A percentile compares a stretch with the other conserved stretches of the same genome.
These are phyloP conservation scores for Rhincodon typus DNA, from an alignment of 2,797 vertebrate genomes.

Conservation along the genomic window DNA sequence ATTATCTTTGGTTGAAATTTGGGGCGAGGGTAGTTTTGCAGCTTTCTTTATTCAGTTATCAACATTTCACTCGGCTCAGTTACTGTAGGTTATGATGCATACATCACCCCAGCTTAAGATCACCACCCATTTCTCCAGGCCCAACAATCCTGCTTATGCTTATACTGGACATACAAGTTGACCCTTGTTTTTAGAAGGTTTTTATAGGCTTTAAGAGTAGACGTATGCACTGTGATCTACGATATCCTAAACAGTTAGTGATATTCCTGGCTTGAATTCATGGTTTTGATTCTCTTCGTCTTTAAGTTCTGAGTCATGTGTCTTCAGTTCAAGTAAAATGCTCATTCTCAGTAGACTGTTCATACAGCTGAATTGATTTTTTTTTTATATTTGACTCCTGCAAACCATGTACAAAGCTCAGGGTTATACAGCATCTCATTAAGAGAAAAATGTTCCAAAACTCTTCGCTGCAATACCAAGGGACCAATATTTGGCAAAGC, in stretches of 20 bases:
- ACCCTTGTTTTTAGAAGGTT: no score
- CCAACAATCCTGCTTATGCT: neutral
- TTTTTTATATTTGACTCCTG: neutral
- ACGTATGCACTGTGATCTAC: no score
- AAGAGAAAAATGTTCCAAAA: neutral
- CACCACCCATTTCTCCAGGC: neutral
- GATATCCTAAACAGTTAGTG: neutral
- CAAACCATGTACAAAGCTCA: no score
- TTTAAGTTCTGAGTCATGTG: neutral
- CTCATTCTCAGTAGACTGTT: neutral
- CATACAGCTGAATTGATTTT: neutral
- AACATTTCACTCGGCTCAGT: neutral
- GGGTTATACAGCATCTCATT: neutral
- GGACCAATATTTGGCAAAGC: neutral
- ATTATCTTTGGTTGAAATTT: neutral
- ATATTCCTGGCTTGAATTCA: neutral
- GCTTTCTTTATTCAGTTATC: neutral
- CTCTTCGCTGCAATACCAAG: neutral
- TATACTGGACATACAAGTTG: no score
- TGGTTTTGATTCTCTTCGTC: neutral
- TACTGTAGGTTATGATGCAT: neutral
- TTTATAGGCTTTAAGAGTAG: no score
- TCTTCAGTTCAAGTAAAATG: neutral
- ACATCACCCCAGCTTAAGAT: neutral
- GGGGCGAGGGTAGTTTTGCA: neutral